These are phyloP conservation scores for Priocnemis perturbator DNA, from an alignment of 2,888 invertebrate species.

Conservation along the genomic window DNA sequence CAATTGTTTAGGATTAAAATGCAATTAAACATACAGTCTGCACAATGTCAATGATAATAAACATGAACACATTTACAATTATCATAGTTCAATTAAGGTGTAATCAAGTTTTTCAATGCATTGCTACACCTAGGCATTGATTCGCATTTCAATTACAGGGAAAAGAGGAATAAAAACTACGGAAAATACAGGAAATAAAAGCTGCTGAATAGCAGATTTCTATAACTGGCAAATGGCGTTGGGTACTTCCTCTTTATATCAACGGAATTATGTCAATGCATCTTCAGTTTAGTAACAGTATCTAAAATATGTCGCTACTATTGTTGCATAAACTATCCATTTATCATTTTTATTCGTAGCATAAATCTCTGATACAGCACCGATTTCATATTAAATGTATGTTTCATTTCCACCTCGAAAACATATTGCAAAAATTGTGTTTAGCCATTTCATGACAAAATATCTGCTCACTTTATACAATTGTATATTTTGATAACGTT, in stretches of 20 bases:
- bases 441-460: constrained; percentile 35
- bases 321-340: constrained; percentile 26
- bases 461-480: constrained; percentile 35
- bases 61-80: no score
- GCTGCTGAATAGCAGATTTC: background rate
- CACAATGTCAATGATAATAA: background rate
- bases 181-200: no score
- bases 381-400: constrained; percentile 37
- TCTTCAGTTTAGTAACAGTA: constrained; percentile 18
- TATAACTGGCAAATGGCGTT: constrained; percentile 6
- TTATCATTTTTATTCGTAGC: constrained; percentile 25
- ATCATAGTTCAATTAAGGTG: no score
- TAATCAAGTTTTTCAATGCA: no score
- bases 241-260: constrained; percentile 9
- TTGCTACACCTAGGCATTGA: no score
- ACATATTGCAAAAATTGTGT: constrained; percentile 36
- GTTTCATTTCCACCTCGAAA: constrained; percentile 29
- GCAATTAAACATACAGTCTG: constrained; percentile 3
- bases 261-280: constrained; percentile 11
- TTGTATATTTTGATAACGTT: constrained; percentile 28
- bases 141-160: no score
- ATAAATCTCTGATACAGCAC: constrained; percentile 42
- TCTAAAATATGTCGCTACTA: constrained; percentile 47
- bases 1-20: constrained; percentile 2
- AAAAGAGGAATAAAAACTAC: no score